These are phyloP conservation scores for Diploscapter pachys DNA, from an alignment of 1,140 invertebrate species.

Conservation along the genomic window DNA sequence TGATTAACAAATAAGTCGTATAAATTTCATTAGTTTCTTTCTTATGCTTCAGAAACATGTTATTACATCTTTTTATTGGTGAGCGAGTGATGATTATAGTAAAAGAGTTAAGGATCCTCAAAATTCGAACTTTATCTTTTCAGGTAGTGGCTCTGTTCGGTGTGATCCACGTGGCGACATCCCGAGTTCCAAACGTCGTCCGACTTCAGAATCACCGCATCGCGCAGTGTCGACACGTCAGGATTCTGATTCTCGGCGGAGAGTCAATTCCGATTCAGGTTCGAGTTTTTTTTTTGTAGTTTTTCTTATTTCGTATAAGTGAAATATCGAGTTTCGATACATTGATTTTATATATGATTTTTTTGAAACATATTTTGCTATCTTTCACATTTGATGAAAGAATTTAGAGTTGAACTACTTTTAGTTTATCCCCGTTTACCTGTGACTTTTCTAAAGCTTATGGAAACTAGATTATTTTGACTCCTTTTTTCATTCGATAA, in stretches of 20 bases:
- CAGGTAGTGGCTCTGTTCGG: constrained; percentile 95
- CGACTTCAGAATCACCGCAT: constrained; percentile 94
- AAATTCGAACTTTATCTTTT: constrained; percentile 63
- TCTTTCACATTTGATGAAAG: not conserved
- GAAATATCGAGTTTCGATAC: too few species aligned
- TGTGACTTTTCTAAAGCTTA: not conserved
- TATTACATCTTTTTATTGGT: not conserved
- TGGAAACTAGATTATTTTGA: too few species aligned
- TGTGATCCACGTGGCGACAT: constrained; percentile 92
- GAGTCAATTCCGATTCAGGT: constrained; percentile 50
- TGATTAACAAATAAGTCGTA: too few species aligned
- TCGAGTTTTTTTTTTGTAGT: constrained; percentile 1
- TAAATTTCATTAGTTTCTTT: too few species aligned
- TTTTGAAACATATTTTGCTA: not conserved
- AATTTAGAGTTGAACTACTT: not conserved
- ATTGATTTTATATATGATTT: too few species aligned
- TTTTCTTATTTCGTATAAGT: not conserved
- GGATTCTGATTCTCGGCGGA: constrained; percentile 84
- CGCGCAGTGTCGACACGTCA: constrained; percentile 84
- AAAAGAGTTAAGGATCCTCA: too few species aligned
- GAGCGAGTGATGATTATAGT: too few species aligned
- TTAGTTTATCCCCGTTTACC: not conserved
- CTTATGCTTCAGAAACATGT: not conserved
- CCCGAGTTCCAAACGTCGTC: constrained; percentile 70
- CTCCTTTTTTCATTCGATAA: constrained; percentile 2